Evolutionary conservation across 2,888 invertebrate genomes (phyloP), one percentile per base, ranked within the genome.

Genomic region (Aspidapion aeneum): DNA sequence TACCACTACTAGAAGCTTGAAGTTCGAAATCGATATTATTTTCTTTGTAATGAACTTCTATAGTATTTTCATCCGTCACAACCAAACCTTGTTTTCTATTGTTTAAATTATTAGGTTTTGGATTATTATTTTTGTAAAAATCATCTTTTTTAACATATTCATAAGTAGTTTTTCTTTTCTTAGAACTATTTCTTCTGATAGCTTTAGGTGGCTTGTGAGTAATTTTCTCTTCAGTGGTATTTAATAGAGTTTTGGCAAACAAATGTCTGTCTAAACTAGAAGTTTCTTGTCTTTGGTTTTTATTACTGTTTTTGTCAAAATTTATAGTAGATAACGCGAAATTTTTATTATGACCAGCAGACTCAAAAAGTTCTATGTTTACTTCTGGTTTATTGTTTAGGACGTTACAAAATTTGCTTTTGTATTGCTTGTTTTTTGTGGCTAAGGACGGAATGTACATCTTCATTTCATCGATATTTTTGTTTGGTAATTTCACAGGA

Each of bases 131-230:
- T 52, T 73, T 75, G 21, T 72, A 75, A 65, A 75, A 79, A 63
- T 80, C 80, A 22, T 79, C 79, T 63, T 79, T 80, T 58, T 74
- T 74, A n/a, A 80, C 74, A 62, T 80, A 80, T 61, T 80, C 80
- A 66, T 80, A 80, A 0, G 75, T 74, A 0, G 77, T 79, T 66
- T 76, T 77, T 2, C 73, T 72, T 65, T 77, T 78, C 69, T 78
- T 79, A 18, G 89, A 88, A 1, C 88, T 87, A 7, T 89, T 87
- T 51, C 89, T 80, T 59, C 88, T 84, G 0, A 86, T 84, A 0
- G 89, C 88, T 75, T 90, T 89, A 0, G 90, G 90, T 0, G 90
- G 90, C 72, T 90, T 90, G 70, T 90, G 90, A 0, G 87, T 86
- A 0, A 90, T 87, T 72, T 78, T 78, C 61, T 79, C 77, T 48